Evolutionary conservation across 1,140 invertebrate species (phyloP).

Genomic region (Leptopilina clavipes): DNA sequence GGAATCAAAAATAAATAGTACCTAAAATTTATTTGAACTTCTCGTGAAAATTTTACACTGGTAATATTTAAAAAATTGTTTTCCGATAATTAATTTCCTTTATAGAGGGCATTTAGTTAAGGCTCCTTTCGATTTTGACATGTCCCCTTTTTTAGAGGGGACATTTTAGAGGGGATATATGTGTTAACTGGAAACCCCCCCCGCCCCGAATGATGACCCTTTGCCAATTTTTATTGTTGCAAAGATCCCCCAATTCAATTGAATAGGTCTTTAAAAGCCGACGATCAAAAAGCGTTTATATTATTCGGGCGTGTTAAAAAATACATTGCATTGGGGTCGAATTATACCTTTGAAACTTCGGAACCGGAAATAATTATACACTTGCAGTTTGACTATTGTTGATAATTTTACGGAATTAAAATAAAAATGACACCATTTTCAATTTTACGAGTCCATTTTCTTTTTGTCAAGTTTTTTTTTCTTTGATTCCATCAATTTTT

Average conservation of each 20-base stretch:
- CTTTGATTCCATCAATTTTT: too few species aligned
- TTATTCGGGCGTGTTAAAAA: conserved; percentile 8
- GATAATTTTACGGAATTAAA: background rate
- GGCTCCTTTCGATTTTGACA: background rate
- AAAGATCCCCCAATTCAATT: conserved; percentile 2
- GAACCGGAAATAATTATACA: conserved; percentile 1
- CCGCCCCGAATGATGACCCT: too few species aligned
- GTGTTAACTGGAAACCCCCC: background rate
- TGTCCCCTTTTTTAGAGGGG: background rate
- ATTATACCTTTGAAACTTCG: conserved; percentile 10
- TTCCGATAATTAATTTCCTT: too few species aligned
- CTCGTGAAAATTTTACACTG: too few species aligned
- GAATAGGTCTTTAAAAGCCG: background rate
- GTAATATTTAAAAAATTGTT: too few species aligned
- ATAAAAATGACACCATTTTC: background rate
- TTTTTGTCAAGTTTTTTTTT: too few species aligned
- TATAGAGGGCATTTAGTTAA: background rate
- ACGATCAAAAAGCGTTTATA: conserved; percentile 4
- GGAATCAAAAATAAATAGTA: too few species aligned
- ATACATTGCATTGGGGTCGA: background rate
- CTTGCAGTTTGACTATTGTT: background rate
- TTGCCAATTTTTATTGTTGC: conserved; percentile 12
- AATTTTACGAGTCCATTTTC: too few species aligned
- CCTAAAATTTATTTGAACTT: background rate
- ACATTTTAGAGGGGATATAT: background rate